phyloP scores from a whole-genome alignment of 2,888 invertebrate species.

The Lithophane ornitopus region DNA sequence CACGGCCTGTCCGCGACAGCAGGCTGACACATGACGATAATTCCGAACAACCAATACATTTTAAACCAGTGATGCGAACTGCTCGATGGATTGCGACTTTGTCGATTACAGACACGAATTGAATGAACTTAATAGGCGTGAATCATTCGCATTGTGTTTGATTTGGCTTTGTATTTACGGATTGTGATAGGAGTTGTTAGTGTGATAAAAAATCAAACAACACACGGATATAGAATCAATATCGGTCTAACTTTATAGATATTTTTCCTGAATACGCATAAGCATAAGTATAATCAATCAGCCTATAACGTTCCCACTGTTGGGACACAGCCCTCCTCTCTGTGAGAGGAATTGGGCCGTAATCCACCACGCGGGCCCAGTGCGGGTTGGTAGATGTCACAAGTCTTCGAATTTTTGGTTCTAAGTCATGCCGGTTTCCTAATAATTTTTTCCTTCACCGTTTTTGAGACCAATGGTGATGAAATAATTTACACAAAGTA shows the following conservation, averaged over 20 bases:
- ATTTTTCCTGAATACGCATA: neutral
- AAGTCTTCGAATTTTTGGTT: no score
- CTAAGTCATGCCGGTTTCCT: no score
- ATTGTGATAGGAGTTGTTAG: constrained; percentile 24
- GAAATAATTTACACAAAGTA: no score
- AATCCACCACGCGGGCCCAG: no score
- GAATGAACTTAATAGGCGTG: constrained; percentile 81
- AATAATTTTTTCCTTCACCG: no score
- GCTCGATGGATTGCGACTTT: constrained; percentile 79
- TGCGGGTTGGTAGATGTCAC: no score
- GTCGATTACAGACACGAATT: constrained; percentile 81
- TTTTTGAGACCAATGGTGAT: no score
- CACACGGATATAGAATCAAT: neutral
- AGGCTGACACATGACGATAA: constrained; percentile 78
- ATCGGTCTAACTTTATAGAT: neutral
- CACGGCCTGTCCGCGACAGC: constrained; percentile 74
- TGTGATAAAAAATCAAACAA: neutral
- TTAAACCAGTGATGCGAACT: constrained; percentile 80
- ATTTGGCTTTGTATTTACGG: constrained; percentile 57
- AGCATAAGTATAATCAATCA: no score
- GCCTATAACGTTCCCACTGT: no score
- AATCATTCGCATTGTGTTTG: constrained; percentile 74
- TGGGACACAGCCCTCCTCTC: no score
- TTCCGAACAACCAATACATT: constrained; percentile 79
- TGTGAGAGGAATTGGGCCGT: no score